Conservation (phyloP, 2,797 vertebrate species). For the Parauchenoglanis ngamensis region DNA sequence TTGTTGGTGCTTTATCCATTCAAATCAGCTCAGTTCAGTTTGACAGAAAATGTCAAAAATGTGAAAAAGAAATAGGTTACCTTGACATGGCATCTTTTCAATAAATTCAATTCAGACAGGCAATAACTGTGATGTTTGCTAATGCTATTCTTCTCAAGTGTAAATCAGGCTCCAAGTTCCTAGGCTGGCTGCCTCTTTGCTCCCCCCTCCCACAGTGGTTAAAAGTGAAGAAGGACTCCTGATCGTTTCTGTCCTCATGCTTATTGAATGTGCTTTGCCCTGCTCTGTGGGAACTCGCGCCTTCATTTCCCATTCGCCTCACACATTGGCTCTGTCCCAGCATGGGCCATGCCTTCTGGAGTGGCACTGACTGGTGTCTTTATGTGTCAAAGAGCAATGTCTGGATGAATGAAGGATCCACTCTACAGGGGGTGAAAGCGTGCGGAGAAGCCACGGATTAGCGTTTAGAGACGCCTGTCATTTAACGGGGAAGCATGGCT, state of each 20-base stretch:
- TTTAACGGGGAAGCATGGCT: not conserved
- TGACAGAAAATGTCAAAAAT: not conserved
- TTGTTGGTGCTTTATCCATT: not conserved
- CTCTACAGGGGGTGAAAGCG: not conserved
- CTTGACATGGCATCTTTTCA: not conserved
- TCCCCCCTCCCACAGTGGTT: too few species aligned
- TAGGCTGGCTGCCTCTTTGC: not conserved
- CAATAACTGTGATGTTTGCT: not conserved
- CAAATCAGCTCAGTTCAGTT: too few species aligned
- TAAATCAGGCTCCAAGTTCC: not conserved
- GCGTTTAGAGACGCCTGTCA: slow-evolving; percentile 35
- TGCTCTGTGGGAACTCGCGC: slow-evolving; percentile 32
- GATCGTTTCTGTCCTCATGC: slow-evolving; percentile 24
- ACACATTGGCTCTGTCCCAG: slow-evolving; percentile 40
- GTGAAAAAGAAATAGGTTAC: not conserved
- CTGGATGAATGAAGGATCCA: slow-evolving; percentile 35
- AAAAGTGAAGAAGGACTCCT: not conserved
- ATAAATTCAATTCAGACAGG: not conserved
- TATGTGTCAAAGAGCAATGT: slow-evolving; percentile 28
- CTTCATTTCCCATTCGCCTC: slow-evolving; percentile 51
- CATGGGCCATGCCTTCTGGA: slow-evolving; percentile 36
- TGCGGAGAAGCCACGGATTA: slow-evolving; percentile 35
- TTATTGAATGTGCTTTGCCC: slow-evolving; percentile 38
- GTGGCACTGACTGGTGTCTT: slow-evolving; percentile 45
- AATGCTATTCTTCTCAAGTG: not conserved